Evolutionary conservation across 2,888 invertebrate genomes (phyloP).

Genomic region (Nineta flava): DNA sequence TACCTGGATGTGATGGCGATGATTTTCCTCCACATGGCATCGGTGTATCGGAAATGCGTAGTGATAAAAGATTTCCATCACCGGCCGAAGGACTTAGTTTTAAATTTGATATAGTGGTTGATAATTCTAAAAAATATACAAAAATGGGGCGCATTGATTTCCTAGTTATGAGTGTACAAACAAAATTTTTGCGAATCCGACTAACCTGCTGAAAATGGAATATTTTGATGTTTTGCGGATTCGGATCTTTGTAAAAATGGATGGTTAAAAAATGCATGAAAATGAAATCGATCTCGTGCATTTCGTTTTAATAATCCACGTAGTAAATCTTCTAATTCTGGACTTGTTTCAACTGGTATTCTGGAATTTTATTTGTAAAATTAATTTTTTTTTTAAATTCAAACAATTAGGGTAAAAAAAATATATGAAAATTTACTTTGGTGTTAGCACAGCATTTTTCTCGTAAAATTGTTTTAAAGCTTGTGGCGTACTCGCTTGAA

Average conservation of each 20-base stretch:
- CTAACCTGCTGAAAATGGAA: slow-evolving; percentile 16
- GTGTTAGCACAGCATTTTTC: slow-evolving; percentile 77
- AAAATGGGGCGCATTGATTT: too few species aligned
- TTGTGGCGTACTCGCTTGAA: slow-evolving; percentile 94
- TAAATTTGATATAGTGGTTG: slow-evolving; percentile 4
- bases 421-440: slow-evolving; percentile 50
- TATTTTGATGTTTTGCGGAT: slow-evolving; percentile 32
- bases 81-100: neutral
- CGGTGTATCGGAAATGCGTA: slow-evolving; percentile 2
- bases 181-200: neutral
- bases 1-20: slow-evolving; percentile 6
- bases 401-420: neutral
- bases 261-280: slow-evolving; percentile 91
- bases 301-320: slow-evolving; percentile 77
- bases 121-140: slow-evolving; percentile 5
- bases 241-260: slow-evolving; percentile 64
- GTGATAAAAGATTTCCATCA: neutral
- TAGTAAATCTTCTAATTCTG: slow-evolving; percentile 74
- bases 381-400: too few species aligned
- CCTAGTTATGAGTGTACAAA: too few species aligned
- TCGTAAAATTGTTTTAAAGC: slow-evolving; percentile 95
- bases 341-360: slow-evolving; percentile 86
- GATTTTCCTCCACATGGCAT: slow-evolving; percentile 6
- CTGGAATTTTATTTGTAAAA: slow-evolving; percentile 29
- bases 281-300: slow-evolving; percentile 88